Evolutionary conservation across 2,888 invertebrate genomes (phyloP).

Genomic region (Melangyna quadrimaculata): DNA sequence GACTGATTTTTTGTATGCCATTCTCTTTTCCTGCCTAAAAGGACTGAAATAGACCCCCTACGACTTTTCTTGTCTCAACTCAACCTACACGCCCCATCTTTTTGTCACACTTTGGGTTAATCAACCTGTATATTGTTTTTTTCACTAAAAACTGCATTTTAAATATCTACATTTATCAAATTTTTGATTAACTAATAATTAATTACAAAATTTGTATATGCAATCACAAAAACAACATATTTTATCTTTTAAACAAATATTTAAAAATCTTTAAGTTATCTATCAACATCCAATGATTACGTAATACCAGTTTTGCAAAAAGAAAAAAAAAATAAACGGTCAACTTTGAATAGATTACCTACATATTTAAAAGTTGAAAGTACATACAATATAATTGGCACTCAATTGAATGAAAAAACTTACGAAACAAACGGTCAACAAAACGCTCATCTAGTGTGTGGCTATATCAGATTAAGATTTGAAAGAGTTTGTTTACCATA

Average conservation of each 20-base stretch:
- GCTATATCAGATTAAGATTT: background rate
- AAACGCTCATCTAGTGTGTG: background rate
- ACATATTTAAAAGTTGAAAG: constrained; percentile 28
- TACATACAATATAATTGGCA: constrained; percentile 51
- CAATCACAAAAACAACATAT: background rate
- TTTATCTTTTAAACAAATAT: background rate
- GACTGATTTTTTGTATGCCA: too few relatives aligned
- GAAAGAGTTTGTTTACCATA: background rate
- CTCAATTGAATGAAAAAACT: constrained; percentile 39
- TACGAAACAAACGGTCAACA: constrained; percentile 31
- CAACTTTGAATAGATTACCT: constrained; percentile 2
- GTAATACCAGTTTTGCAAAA: constrained; percentile 4
- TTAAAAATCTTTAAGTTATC: background rate
- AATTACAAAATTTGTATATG: too few relatives aligned
- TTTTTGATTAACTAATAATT: too few relatives aligned
- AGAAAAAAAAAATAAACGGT: background rate
- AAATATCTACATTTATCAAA: background rate
- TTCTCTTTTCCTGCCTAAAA: too few relatives aligned
- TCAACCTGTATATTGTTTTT: too few relatives aligned
- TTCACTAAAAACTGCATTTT: background rate
- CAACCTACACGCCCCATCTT: too few relatives aligned
- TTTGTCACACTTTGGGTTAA: too few relatives aligned
- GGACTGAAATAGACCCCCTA: too few relatives aligned
- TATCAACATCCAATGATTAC: background rate
- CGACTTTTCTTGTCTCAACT: too few relatives aligned